Evolutionary conservation across 1,140 invertebrate genomes (phyloP).

Genomic region (Macrotrachela quadricornifera): DNA sequence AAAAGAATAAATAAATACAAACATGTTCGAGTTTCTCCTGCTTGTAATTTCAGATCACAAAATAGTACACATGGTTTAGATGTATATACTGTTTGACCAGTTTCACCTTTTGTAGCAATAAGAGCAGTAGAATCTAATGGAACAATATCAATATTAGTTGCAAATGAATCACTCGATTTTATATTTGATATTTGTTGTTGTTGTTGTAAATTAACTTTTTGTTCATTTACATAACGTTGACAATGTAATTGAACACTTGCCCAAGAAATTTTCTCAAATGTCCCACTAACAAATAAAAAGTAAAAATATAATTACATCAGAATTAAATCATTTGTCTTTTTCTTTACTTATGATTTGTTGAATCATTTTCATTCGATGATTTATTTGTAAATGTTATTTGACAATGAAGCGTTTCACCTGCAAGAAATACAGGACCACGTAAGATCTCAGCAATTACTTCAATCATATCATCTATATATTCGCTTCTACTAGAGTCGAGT

Average conservation of each 20-base stretch:
- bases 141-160: conserved; percentile 28
- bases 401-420: conserved; percentile 67
- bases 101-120: conserved; percentile 49
- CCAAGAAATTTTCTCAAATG: conserved; percentile 67
- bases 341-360: not conserved
- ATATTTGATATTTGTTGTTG: not conserved
- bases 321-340: no score
- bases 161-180: conserved; percentile 11
- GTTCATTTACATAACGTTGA: conserved; percentile 52
- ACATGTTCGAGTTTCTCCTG: conserved; percentile 66
- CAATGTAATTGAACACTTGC: conserved; percentile 85
- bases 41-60: conserved; percentile 65
- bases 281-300: conserved; percentile 35
- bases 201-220: conserved; percentile 35
- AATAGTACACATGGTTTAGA: conserved; percentile 87
- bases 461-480: conserved; percentile 42
- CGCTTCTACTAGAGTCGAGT: no score
- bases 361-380: not conserved
- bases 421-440: conserved; percentile 62
- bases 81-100: conserved; percentile 60
- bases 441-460: conserved; percentile 60
- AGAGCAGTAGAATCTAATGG: conserved; percentile 46
- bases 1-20: conserved; percentile 27
- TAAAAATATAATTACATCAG: no score
- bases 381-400: conserved; percentile 57